A percentile compares a stretch with the other conserved stretches of the same genome.
phyloP scores from a whole-genome alignment of 1,140 invertebrate genomes.

The Drosophila oshimai region DNA sequence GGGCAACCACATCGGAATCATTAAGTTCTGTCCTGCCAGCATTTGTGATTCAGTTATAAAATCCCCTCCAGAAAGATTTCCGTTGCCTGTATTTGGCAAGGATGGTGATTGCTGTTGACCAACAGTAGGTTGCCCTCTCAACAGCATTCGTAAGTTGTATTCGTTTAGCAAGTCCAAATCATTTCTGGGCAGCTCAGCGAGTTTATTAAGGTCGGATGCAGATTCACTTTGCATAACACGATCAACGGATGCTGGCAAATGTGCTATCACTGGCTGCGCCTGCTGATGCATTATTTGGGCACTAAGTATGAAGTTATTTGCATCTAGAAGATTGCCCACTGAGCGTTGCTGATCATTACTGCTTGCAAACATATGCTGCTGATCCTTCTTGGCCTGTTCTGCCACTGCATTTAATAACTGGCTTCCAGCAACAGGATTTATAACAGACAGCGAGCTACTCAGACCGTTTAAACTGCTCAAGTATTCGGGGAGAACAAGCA shows the following conservation, averaged over 20 bases:
- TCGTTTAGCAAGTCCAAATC: constrained; percentile 67
- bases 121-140: constrained; percentile 34
- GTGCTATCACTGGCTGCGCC: constrained; percentile 43
- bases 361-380: constrained; percentile 69
- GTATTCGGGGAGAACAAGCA: constrained; percentile 83
- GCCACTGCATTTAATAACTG: constrained; percentile 63
- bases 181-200: constrained; percentile 24
- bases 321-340: constrained; percentile 69
- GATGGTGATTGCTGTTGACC: constrained; percentile 22
- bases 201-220: constrained; percentile 20
- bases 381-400: constrained; percentile 62
- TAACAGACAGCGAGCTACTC: constrained; percentile 51
- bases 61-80: constrained; percentile 19
- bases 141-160: constrained; percentile 73
- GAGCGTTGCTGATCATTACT: constrained; percentile 19
- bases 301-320: constrained; percentile 69
- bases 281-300: constrained; percentile 80
- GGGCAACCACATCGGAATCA: constrained; percentile 82
- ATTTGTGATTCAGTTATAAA: constrained; percentile 50
- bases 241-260: not conserved
- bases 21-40: constrained; percentile 73
- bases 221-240: constrained; percentile 72
- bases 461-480: constrained; percentile 71
- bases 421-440: constrained; percentile 62
- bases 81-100: not conserved